Percentiles rank a stretch among this genome's conserved stretches.
Evolutionary conservation across 2,888 invertebrate species (phyloP).

Genomic region (Eudemis profundana): DNA sequence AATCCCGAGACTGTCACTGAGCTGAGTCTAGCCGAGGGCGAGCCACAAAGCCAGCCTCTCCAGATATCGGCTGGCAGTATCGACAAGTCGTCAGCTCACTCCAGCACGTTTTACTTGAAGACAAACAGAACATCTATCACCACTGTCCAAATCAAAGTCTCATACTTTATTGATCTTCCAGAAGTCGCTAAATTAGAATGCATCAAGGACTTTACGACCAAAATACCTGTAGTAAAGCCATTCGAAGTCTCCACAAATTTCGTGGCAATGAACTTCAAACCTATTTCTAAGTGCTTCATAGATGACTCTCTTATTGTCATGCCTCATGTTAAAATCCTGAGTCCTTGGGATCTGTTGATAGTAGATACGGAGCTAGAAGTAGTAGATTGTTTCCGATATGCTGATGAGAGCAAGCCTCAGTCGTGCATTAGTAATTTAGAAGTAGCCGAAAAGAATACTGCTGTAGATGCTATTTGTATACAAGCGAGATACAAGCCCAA

Average conservation of each 20-base stretch:
- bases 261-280: conserved; percentile 87
- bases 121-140: conserved; percentile 87
- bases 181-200: conserved; percentile 79
- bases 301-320: conserved; percentile 89
- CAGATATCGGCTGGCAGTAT: conserved; percentile 71
- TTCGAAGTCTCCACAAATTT: conserved; percentile 89
- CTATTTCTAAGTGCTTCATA: conserved; percentile 87
- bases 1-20: conserved; percentile 78
- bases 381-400: conserved; percentile 76
- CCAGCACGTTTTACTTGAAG: conserved; percentile 84
- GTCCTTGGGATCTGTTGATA: conserved; percentile 89
- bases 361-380: conserved; percentile 87
- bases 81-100: conserved; percentile 68
- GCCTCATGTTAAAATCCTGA: conserved; percentile 88
- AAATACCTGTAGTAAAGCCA: conserved; percentile 88
- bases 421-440: conserved; percentile 73
- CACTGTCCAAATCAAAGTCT: conserved; percentile 86
- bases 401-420: conserved; percentile 64
- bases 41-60: conserved; percentile 71
- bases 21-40: conserved; percentile 67
- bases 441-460: conserved; percentile 73
- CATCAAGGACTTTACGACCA: conserved; percentile 86
- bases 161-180: conserved; percentile 79
- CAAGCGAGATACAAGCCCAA: conserved; percentile 75
- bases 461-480: conserved; percentile 77